These are phyloP conservation scores for Drosophila suzukii DNA, from an alignment of 1,140 invertebrate genomes.

Conservation along the genomic window DNA sequence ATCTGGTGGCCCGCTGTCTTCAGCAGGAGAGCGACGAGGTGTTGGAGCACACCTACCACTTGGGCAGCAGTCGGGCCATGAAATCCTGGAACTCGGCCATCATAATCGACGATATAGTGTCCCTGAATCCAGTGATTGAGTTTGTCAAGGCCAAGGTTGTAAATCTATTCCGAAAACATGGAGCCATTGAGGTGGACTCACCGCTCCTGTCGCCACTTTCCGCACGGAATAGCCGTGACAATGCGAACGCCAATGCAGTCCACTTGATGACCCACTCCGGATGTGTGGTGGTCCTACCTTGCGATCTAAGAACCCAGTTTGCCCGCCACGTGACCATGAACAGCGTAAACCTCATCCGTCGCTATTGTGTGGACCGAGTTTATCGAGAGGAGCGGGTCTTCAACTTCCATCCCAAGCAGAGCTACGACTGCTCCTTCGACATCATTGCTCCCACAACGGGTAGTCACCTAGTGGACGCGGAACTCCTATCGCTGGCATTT, in stretches of 20 bases:
- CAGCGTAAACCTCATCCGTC: constrained; percentile 90
- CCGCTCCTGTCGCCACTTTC: constrained; percentile 92
- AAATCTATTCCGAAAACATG: constrained; percentile 91
- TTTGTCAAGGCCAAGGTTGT: constrained; percentile 85
- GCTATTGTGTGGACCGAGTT: constrained; percentile 94
- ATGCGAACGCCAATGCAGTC: constrained; percentile 86
- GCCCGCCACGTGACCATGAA: constrained; percentile 93
- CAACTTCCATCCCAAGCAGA: constrained; percentile 94
- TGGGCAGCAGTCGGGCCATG: constrained; percentile 85
- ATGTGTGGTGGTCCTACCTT: constrained; percentile 91
- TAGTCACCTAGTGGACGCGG: constrained; percentile 92
- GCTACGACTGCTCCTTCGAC: constrained; percentile 97
- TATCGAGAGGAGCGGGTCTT: constrained; percentile 93
- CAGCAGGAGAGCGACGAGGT: constrained; percentile 88
- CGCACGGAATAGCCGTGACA: constrained; percentile 76
- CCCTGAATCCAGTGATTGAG: constrained; percentile 77
- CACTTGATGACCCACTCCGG: constrained; percentile 94
- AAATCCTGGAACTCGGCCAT: constrained; percentile 79
- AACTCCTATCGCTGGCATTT: constrained; percentile 91
- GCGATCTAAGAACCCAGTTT: constrained; percentile 91
- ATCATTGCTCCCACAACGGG: constrained; percentile 91
- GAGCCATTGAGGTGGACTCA: constrained; percentile 90
- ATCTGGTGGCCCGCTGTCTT: constrained; percentile 90
- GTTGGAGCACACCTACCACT: constrained; percentile 91
- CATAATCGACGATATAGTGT: constrained; percentile 81